A percentile compares a stretch with the other conserved stretches of the same genome.
Conservation (phyloP, 2,888 invertebrate genomes). For the Protodeltote pygarga region DNA sequence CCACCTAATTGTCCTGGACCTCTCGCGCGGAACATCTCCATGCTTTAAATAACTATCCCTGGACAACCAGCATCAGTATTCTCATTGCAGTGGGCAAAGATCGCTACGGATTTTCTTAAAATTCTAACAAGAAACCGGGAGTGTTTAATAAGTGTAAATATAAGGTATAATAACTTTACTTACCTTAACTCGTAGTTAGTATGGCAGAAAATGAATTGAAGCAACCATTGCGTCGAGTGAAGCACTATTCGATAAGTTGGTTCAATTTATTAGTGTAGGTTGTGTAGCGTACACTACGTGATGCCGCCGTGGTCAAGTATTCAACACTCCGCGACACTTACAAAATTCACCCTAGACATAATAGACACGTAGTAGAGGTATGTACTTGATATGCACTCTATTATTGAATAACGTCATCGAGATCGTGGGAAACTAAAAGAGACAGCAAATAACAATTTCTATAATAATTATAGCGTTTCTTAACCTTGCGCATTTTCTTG, state of each 20-base stretch:
- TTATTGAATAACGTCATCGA: conserved; percentile 31
- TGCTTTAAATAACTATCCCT: conserved; percentile 78
- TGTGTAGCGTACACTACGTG: conserved; percentile 12
- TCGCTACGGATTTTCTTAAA: conserved; percentile 32
- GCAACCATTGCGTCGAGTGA: conserved; percentile 6
- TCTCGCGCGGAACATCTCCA: conserved; percentile 74
- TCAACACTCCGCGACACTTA: conserved; percentile 42
- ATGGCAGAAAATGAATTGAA: conserved; percentile 21
- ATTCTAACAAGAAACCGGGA: conserved; percentile 28
- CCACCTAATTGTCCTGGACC: conserved; percentile 72
- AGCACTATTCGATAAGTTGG: conserved; percentile 18
- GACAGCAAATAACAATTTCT: conserved; percentile 17
- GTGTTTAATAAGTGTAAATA: conserved; percentile 43
- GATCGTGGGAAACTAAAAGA: conserved; percentile 23
- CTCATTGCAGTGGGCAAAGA: conserved; percentile 53
- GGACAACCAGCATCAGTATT: conserved; percentile 69
- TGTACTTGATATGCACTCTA: conserved; percentile 26
- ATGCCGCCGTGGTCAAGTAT: conserved; percentile 37
- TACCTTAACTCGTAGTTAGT: conserved; percentile 22
- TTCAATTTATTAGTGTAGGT: conserved; percentile 27
- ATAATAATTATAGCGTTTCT: conserved; percentile 4
- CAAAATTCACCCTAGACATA: conserved; percentile 44
- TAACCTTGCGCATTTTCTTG: conserved; percentile 4
- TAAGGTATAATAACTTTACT: conserved; percentile 15
- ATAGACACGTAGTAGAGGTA: conserved; percentile 28